Conservation (phyloP, 2,797 vertebrate species). For the Poecile montanus region DNA sequence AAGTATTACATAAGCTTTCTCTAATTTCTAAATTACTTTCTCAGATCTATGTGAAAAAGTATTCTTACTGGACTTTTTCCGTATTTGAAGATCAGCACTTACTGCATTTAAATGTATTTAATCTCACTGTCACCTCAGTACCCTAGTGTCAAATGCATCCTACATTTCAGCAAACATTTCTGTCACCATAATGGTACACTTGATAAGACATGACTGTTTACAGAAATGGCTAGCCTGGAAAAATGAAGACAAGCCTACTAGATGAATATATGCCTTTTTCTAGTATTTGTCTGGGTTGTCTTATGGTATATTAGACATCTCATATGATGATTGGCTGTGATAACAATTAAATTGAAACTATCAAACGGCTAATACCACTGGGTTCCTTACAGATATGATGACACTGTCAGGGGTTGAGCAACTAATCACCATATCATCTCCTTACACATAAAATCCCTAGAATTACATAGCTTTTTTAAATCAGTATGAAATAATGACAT, state of each 20-base stretch:
- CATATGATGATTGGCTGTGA: not conserved
- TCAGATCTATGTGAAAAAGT: not conserved
- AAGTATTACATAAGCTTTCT: slow-evolving; percentile 20
- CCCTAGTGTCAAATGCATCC: slow-evolving; percentile 12
- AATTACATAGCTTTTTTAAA: not conserved
- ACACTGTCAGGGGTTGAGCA: not conserved
- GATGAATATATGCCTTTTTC: not conserved
- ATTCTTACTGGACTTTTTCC: not conserved
- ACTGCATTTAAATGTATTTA: slow-evolving; percentile 8
- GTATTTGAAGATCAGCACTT: not conserved
- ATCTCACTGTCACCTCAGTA: slow-evolving; percentile 34
- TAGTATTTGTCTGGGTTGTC: slow-evolving; percentile 6
- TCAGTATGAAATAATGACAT: not conserved
- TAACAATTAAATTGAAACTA: slow-evolving; percentile 23
- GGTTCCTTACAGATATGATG: not conserved
- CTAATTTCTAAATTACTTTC: slow-evolving; percentile 1
- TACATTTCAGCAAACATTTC: slow-evolving; percentile 31
- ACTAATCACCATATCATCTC: not conserved
- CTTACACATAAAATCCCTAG: not conserved
- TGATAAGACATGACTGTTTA: not conserved
- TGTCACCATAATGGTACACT: not conserved
- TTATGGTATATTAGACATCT: not conserved
- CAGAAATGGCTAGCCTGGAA: not conserved
- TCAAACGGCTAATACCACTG: not conserved
- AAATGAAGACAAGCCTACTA: not conserved